Evolutionary conservation across 2,888 invertebrate species (phyloP), one percentile per base, ranked within the genome.

Genomic region (Salpingus planirostris): DNA sequence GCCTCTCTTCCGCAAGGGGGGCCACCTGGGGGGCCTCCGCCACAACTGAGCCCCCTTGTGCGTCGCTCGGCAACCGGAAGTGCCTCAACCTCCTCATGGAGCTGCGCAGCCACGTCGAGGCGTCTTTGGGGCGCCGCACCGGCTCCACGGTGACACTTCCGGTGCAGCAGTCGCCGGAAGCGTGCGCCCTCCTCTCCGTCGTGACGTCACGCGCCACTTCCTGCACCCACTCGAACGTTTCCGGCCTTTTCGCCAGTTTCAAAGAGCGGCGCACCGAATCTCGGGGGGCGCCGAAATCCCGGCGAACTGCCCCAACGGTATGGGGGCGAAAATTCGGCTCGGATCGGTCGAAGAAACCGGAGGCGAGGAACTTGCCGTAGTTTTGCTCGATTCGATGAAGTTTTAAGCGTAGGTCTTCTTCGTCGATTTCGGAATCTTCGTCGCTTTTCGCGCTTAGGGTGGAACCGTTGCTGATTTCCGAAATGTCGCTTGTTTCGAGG

Each of bases 71-170:
- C 21, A 72, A 47, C 24, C 67, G 59, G 32, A 72, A 54, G 42
- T 70, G 73, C 15, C 68, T 66, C 29, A 73, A 54, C 10, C 72
- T 63, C 31, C 73, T 62, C 73, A 74, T 73, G 14, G 73, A 73
- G 26, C 64, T 67, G 36, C 74, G 66, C 47, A 72, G 54, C 73
- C 73, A 73, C 34, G 68, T 61, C 26, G 33, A 46, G 49, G 13
- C 27, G 14, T 35, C 35, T 12, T 35, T 29, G 23, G 15, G 23
- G 5, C 18, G 18, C 27, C 15, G 27, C 15, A 27, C 30, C 21
- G 47, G 50, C 36, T 56, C 57, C 13, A 55, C 52, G 35, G 55
- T 54, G 39, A 57, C 59, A 36, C 53, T 59, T 43, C 55, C 60
- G 49, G 56, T 57, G 40, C 55, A 57, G 21, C 54, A 53, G 38